A percentile compares a stretch with the other conserved stretches of the same genome.
Evolutionary conservation across 2,797 vertebrate species (phyloP).

Genomic region (Hippocampus kuda): DNA sequence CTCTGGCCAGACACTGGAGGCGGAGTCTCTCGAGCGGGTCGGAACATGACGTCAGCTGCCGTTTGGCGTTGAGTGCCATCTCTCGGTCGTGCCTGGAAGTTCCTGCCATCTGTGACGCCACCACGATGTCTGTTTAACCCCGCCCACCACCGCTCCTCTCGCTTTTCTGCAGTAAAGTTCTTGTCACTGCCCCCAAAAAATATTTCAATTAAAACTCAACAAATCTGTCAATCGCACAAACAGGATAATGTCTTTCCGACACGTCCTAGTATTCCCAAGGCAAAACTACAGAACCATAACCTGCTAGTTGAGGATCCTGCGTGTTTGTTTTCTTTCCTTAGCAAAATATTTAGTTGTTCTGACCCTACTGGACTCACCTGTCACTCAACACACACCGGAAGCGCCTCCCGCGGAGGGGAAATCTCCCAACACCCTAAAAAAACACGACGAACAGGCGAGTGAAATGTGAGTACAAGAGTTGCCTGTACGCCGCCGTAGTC

Average conservation of each 20-base stretch:
- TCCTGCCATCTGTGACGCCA: constrained; percentile 69
- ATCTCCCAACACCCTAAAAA: too few relatives aligned
- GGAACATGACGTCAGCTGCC: constrained; percentile 51
- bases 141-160: too few relatives aligned
- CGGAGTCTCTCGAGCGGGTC: constrained; percentile 80
- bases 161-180: neutral
- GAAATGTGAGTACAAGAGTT: too few relatives aligned
- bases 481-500: too few relatives aligned
- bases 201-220: too few relatives aligned
- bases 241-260: too few relatives aligned
- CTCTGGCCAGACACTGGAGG: constrained; percentile 77
- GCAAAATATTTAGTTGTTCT: neutral
- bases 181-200: too few relatives aligned
- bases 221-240: too few relatives aligned
- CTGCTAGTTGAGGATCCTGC: neutral
- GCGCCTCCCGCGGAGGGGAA: neutral
- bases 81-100: constrained; percentile 81
- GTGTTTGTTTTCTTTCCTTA: neutral
- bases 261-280: neutral
- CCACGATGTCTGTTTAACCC: neutral
- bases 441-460: too few relatives aligned
- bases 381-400: neutral
- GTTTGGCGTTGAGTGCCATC: constrained; percentile 75
- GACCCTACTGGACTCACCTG: neutral
- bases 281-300: neutral